These are phyloP conservation scores for Nasua narica DNA, from an alignment of 2,797 vertebrate species.

Conservation along the genomic window DNA sequence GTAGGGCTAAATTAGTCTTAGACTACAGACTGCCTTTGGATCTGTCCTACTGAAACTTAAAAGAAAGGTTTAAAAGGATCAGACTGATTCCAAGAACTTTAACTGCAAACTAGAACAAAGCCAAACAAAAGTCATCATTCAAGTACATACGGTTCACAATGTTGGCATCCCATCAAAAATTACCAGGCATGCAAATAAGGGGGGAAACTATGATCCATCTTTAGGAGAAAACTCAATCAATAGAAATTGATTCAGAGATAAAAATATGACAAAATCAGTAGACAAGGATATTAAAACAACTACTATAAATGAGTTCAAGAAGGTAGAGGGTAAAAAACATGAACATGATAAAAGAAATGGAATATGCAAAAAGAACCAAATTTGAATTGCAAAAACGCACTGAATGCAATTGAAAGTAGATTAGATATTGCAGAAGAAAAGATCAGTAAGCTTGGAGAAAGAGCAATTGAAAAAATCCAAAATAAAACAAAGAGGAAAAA, in stretches of 20 bases:
- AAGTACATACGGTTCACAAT: neutral
- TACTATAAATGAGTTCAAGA: neutral
- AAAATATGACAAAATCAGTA: neutral
- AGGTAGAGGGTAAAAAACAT: neutral
- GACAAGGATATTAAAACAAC: neutral
- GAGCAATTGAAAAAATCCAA: neutral
- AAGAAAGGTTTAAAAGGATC: neutral
- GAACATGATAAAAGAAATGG: neutral
- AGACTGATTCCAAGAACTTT: neutral
- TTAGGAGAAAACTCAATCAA: neutral
- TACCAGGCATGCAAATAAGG: neutral
- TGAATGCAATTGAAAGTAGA: neutral
- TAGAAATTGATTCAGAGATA: neutral
- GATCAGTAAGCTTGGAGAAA: neutral
- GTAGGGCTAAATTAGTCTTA: neutral
- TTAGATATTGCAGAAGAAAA: neutral
- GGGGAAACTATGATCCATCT: neutral
- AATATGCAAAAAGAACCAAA: neutral
- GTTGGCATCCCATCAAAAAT: neutral
- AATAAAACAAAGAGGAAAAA: neutral
- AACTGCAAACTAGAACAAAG: neutral
- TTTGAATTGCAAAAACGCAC: neutral
- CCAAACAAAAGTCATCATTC: neutral
- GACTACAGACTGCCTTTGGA: neutral
- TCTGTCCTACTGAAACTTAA: neutral